Base-by-base conservation (phyloP, 2,797 vertebrate genomes). In the Pangasius macronema region DNA sequence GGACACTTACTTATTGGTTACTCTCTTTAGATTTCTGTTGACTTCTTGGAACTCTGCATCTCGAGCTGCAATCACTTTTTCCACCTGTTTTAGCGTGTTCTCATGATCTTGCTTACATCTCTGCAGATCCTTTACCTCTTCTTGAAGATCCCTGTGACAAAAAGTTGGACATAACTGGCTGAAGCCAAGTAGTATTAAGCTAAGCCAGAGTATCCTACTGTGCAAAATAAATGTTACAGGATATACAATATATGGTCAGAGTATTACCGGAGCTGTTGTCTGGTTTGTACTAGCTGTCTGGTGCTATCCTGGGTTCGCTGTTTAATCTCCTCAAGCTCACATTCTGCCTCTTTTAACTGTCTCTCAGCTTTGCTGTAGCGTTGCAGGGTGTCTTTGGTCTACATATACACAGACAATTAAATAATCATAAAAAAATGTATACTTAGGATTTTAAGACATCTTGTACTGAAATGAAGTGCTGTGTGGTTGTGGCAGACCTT, bases 251-350 rank as follows among this genome's bases (percentile, higher is more conserved):
- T 72, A n/a, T 59, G 30, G 51, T 57, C 1, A 27, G 10, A n/a
- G 27, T 84, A 20, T 16, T 93, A 97, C 97, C 96, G 95, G 86
- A 97, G 93, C 27, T 96, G 95, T 89, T 96, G 94, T 88, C 95
- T 93, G 13, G 95, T 94, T 87, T 93, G 95, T 85, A 95, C 92
- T 8, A 97, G 92, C 83, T 94, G 93, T 55, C 91, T n/a, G 51
- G 96, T 95, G 8, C 90, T 95, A 82, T 96, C 94, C 91, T 92
- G 95, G 86, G 95, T 94, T 90, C 94, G 93, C 72, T 67, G 88
- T 91, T 97, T 96, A 84, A 97, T 92, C 88, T 96, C 96, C 83
- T 96, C 91, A 33, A 96, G 94, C 55, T 97, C 96, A 18, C 91
- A 91, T 73, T 96, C 93, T 0, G 94, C 92, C 65, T 82, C 90